These are phyloP conservation scores for Drosophila kanapiae DNA, from an alignment of 1,140 invertebrate species.

Conservation along the genomic window DNA sequence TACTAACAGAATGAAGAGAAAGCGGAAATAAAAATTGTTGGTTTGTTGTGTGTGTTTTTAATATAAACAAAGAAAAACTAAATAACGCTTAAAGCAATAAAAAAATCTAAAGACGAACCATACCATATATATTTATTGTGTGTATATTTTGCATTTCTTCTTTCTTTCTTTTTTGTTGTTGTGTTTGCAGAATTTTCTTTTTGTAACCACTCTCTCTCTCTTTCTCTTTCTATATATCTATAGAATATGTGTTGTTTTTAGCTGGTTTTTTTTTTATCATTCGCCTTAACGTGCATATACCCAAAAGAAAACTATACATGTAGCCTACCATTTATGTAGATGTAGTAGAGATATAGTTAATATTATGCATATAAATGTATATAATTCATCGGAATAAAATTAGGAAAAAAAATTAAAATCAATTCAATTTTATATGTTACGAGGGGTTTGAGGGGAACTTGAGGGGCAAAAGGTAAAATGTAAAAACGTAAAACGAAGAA, in stretches of 20 bases:
- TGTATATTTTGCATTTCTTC: slow-evolving; percentile 43
- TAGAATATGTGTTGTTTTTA: slow-evolving; percentile 48
- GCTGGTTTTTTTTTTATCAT: slow-evolving; percentile 17
- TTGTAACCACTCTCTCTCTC: slow-evolving; percentile 31
- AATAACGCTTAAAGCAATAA: slow-evolving; percentile 84
- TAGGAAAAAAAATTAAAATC: slow-evolving; percentile 60
- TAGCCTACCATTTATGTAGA: slow-evolving; percentile 48
- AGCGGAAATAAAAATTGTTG: slow-evolving; percentile 65
- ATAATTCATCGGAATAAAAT: slow-evolving; percentile 46
- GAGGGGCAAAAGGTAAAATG: slow-evolving; percentile 24
- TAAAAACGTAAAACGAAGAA: slow-evolving; percentile 55
- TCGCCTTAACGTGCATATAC: slow-evolving; percentile 37
- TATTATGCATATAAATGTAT: slow-evolving; percentile 55
- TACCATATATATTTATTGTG: slow-evolving; percentile 55
- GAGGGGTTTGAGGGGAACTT: slow-evolving; percentile 3
- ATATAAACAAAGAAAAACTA: slow-evolving; percentile 83
- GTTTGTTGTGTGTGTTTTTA: slow-evolving; percentile 57
- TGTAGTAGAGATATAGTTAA: slow-evolving; percentile 48
- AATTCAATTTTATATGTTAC: slow-evolving; percentile 56
- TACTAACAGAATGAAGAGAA: slow-evolving; percentile 68
- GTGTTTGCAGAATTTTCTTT: slow-evolving; percentile 35
- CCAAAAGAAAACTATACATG: slow-evolving; percentile 40
- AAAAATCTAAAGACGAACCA: slow-evolving; percentile 68
- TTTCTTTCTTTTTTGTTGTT: slow-evolving; percentile 18
- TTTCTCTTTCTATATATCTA: slow-evolving; percentile 25